Base-by-base conservation (phyloP, 2,888 invertebrate genomes). In the Abscondita cerata region DNA sequence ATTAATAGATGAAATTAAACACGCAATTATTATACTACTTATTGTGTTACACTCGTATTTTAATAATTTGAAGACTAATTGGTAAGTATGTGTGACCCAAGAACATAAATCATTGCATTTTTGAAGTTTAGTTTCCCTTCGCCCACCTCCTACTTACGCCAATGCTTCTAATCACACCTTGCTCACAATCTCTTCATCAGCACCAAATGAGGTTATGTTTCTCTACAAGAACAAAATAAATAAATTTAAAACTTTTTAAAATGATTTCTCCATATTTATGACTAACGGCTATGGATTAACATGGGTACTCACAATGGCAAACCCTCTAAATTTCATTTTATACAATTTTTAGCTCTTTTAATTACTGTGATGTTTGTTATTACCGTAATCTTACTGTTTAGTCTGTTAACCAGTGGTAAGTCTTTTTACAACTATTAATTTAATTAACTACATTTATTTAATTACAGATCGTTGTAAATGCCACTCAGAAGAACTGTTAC, bases 401-500 rank as follows among this genome's bases (percentile, higher is more conserved):
- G 72, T 58, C 71, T 77, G 61, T 73, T 80, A 62, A 75, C 73
- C 18, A 70, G 67, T 66, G 78, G 78, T 78, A 72, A 67, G 51
- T 59, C 6, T 31, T 36, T 18, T n/a, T n/a, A 12, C 44, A 33
- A 13, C 13, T 54, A 12, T 44, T 46, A 13, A 1, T 33, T 15
- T 13, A n/a, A 4, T 53, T 61, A 19, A 18, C 12, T 18, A 33
- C 25, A 31, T 31, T 8, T 36, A 16, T 13, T 62, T 64, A 47
- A 41, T 75, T 75, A 59, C 65, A 77, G 77, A 77, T 66, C 69
- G 75, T 62, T 77, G 77, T 64, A 72, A 72, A 50, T 76, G 76
- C 63, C 67, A 68, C 25, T 57, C 63, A 44, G 67, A 68, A 60
- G 73, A 69, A 61, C 71, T 64, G 12, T n/a, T 52, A 13, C 13